Conservation (phyloP, 2,797 vertebrate genomes). For the Chrosomus eos region DNA sequence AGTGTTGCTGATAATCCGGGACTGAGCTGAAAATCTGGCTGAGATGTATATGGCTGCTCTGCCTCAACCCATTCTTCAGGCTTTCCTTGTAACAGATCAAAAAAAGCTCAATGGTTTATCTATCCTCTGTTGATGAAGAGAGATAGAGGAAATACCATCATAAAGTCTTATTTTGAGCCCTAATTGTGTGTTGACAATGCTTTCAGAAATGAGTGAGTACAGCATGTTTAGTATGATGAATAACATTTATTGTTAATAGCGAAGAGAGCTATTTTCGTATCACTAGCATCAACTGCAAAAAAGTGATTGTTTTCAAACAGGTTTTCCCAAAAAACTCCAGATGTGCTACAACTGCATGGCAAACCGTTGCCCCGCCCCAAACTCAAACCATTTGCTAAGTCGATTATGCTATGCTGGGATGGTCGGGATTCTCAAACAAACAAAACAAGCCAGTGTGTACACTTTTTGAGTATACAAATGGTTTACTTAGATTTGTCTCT, state of each 20-base stretch:
- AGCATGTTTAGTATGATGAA: neutral
- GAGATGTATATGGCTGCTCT: conserved; percentile 53
- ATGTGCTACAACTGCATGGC: neutral
- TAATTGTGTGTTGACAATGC: neutral
- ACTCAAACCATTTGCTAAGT: neutral
- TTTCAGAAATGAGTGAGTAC: neutral
- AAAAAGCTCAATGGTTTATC: conserved; percentile 21
- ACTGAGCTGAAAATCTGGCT: conserved; percentile 70
- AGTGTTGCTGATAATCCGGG: conserved; percentile 67
- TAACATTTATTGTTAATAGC: neutral
- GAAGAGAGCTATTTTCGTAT: neutral
- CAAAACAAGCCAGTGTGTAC: neutral
- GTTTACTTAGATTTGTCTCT: neutral
- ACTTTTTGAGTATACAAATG: neutral
- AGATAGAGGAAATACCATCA: neutral
- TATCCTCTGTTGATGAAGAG: neutral
- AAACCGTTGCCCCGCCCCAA: neutral
- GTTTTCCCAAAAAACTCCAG: neutral
- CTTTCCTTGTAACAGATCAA: conserved; percentile 31
- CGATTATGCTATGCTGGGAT: neutral
- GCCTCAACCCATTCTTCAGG: conserved; percentile 56
- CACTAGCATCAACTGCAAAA: neutral
- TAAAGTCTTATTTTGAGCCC: neutral
- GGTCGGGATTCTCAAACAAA: neutral
- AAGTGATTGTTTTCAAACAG: neutral